Base-by-base conservation (phyloP, 2,113 vertebrate species). In the Helogale parvula region DNA sequence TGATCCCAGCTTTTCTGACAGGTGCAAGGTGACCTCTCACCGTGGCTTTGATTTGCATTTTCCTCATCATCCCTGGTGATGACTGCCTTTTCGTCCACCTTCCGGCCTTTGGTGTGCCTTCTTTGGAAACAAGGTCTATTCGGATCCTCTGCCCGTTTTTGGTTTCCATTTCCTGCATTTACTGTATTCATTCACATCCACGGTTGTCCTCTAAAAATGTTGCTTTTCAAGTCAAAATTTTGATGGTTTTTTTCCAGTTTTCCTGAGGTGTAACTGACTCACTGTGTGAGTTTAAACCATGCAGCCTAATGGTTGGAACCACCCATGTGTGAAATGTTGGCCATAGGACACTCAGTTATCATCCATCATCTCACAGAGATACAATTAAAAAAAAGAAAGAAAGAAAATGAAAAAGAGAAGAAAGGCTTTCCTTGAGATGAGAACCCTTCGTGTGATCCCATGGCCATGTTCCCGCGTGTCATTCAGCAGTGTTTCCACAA, bases 401-500 rank as follows among this genome's bases (percentile, higher is more conserved):
- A 41, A 27, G 14, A 77, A 77, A 41, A 8, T 47, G 16, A 77
- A 50, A 50, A 50, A 19, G 27, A 77, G 29, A 76, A 19, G 31
- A 17, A 50, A 50, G 5, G 17, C 31, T 88, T 31, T 57, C 25
- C 68, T 57, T 57, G n/a, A 35, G 68, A 71, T 31, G 68, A 72
- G 68, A 54, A 72, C 25, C 29, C 47, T 35, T 35, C 5, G 66
- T 38, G 71, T 35, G 5, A 23, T 63, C 57, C 60, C 13, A 2
- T 45, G 41, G 15, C 35, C 16, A n/a, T 19, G 25, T 77, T 7
- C 72, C 13, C 9, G 1, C 10, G 38, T 1, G 15, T n/a, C 72
- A 17, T 29, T 17, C 19, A 17, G 71, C 71, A 15, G 1, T 1
- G 19, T 21, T 8, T 1, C 10, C 8, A 11, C 0, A 31, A 31